Evolutionary conservation across 37 sponge, comb jelly and placozoan genomes (phyloP).

Genomic region (Geodia barretti): DNA sequence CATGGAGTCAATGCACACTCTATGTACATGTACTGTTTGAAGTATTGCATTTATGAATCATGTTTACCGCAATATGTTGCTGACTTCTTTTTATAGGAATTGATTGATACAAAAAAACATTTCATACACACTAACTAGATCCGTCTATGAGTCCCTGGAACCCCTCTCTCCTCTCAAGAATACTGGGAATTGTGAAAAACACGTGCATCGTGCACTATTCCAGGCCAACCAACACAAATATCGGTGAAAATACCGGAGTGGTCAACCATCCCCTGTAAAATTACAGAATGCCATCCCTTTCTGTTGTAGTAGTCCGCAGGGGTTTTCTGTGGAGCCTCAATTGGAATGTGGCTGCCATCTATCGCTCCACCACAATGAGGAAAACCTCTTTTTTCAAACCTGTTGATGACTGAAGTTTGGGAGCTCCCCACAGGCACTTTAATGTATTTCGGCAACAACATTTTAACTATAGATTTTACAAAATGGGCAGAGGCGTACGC

Average conservation of each 20-base stretch:
- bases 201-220: conserved; percentile 46
- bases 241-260: conserved; percentile 20
- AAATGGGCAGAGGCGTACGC: conserved; percentile 42
- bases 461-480: conserved; percentile 23
- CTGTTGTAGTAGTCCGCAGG: conserved; percentile 45
- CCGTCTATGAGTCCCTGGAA: no score
- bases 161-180: no score
- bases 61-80: no score
- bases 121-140: no score
- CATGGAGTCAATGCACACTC: no score
- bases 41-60: no score
- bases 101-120: no score
- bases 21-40: no score
- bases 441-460: conserved; percentile 36
- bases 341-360: conserved; percentile 44
- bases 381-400: conserved; percentile 26
- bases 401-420: conserved; percentile 16
- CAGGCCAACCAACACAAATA: conserved; percentile 32
- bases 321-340: conserved; percentile 5
- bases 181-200: conserved; percentile 42
- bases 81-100: no score
- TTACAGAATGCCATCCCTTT: conserved; percentile 23
- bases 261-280: conserved; percentile 33
- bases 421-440: conserved; percentile 16
- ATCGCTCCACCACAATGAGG: conserved; percentile 44